Evolutionary conservation across 2,797 vertebrate species (phyloP), one percentile per base, ranked within the genome.

Genomic region (Eospalax fontanierii): DNA sequence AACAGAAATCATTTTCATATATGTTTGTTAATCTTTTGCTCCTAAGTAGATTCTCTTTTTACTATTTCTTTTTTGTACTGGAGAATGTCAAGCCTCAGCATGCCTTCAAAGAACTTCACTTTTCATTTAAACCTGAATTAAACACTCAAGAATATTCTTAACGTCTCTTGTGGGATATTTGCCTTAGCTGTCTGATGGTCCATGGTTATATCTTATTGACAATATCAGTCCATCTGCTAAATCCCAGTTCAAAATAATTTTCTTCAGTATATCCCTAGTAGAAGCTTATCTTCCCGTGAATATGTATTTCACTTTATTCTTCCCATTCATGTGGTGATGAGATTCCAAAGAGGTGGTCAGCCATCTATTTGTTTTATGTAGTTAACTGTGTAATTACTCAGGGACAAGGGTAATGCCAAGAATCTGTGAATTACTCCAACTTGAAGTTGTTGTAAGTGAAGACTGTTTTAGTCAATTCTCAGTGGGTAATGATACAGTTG

Each of bases 191-290:
- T 90, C 24, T 81, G 57, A 40, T 50, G 9, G 12, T 73, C 16
- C 46, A 40, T 73, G 12, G 35, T 3, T 30, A 73, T 40, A 74
- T 40, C 35, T 73, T 92, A 74, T 21, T 43, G 85, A 87, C 35
- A 87, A 82, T 92, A 92, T 57, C 19, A 66, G 76, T 19, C 10
- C 2, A 63, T 46, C 38, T 75, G 87, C 54, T 79, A 94, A 81
- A 76, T 38, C 4, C 3, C 16, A 83, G 46, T 90, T 94, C 35
- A 95, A 81, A 96, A 83, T 90, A 1, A 88, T 65, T 87, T 88
- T 89, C 46, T 89, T 96, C 46, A 93, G 5, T 26, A 7, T 14
- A 66, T 85, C 2, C n/a, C 26, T 76, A 57, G 28, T 50, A 79
- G 40, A 75, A 91, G 54, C 80, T 46, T 6, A 50, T 79, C n/a